Base-by-base conservation (phyloP, 2,113 vertebrate genomes). In the Triplophysa dalaica region DNA sequence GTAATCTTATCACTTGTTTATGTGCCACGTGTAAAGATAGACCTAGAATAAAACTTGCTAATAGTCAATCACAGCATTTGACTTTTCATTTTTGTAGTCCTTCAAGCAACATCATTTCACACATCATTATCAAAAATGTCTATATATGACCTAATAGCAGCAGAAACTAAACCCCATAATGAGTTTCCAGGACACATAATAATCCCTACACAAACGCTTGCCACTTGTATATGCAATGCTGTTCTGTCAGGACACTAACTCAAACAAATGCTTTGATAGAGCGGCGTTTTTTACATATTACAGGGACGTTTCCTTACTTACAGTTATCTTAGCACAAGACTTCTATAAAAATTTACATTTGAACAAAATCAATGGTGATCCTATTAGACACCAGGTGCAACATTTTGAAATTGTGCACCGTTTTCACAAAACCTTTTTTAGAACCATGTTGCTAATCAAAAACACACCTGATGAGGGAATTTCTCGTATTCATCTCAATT, bases 361-460 rank as follows among this genome's bases (percentile, higher is more conserved):
- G 19, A 5, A n/a, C 54, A 22, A 60, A 83, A 77, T 73, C 24
- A 70, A 70, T 78, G 64, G 64, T 45, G 56, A 70, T 63, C n/a
- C 21, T 16, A 93, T 93, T 93, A 92, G 89, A 88, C 22, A 81
- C 73, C 33, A 75, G 67, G 74, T 89, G 90, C 21, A 64, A 89
- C 84, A 92, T 92, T 91, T 89, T 87, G 82, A 22, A 69, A 66
- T 41, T 22, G 60, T 83, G 63, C 75, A 72, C 63, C 68, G 72
- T 64, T 81, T 65, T 72, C 77, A 87, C 68, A 1, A 75, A 52
- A 72, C 45, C 0, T 76, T 82, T 75, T 89, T 91, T 86, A 79
- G 87, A 38, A 86, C 70, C 75, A 66, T 2, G 43, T 24, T 82
- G 89, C 88, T 91, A 93, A 92, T 92, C 84, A 90, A 90, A 91